Evolutionary conservation across 2,888 invertebrate genomes (phyloP).

Genomic region (Tachystola acroxantha): DNA sequence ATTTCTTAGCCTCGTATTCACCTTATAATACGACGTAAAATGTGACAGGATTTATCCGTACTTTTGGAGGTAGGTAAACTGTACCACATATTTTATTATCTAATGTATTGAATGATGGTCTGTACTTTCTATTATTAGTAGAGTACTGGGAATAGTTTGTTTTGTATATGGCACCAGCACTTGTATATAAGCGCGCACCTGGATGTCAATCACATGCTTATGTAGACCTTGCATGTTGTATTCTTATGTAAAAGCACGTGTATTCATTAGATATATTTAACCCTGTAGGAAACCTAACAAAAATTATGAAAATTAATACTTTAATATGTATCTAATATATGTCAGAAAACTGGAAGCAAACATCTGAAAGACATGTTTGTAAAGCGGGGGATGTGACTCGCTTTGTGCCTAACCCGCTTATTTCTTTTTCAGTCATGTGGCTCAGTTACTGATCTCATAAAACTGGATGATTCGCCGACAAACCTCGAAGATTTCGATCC

Average conservation of each 20-base stretch:
- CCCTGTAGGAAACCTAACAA: no score
- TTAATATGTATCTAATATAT: no score
- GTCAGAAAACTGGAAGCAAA: no score
- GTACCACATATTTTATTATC: neutral
- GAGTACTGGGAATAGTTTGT: neutral
- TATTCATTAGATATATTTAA: neutral
- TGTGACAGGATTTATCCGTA: neutral
- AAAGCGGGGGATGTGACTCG: neutral
- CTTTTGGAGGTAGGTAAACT: neutral
- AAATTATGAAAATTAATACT: no score
- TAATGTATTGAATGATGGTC: neutral
- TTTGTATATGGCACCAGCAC: neutral
- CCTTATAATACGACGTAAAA: neutral
- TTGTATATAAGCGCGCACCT: neutral
- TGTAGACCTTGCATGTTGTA: neutral
- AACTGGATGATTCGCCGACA: constrained; percentile 64
- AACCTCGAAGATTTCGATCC: constrained; percentile 68
- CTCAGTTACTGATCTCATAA: constrained; percentile 67
- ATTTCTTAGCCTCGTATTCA: neutral
- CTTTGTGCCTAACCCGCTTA: constrained; percentile 33
- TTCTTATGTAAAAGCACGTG: neutral
- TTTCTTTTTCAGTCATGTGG: constrained; percentile 68
- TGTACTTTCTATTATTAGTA: no score
- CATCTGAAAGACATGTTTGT: neutral
- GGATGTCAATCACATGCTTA: neutral